Conservation (phyloP, 2,113 vertebrate genomes). For the Plestiodon gilberti region DNA sequence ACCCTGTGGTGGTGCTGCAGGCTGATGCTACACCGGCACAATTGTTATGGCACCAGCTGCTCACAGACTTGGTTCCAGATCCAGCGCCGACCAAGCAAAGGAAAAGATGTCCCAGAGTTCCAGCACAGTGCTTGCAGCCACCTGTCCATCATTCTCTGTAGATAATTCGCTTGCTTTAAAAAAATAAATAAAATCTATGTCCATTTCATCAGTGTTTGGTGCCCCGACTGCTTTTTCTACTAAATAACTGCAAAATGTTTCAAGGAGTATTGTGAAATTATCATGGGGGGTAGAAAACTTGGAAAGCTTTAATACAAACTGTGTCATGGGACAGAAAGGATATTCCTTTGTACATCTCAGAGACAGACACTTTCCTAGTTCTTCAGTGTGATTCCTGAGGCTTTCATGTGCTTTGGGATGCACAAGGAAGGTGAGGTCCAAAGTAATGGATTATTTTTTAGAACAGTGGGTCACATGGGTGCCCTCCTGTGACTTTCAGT, state of each 20-base stretch:
- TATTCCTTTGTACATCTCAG: not conserved
- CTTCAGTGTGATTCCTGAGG: not conserved
- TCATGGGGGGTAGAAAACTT: conserved; percentile 4
- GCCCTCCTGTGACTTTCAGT: not conserved
- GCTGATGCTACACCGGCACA: not conserved
- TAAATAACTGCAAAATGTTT: not conserved
- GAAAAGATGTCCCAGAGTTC: not conserved
- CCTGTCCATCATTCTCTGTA: not conserved
- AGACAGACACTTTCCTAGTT: accelerated
- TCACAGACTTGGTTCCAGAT: not conserved
- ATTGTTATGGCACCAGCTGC: not conserved
- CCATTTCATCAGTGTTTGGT: not conserved
- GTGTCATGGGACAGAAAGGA: conserved; percentile 19
- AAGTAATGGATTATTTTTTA: not conserved
- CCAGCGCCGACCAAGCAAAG: not conserved
- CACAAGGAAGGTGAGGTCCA: not conserved
- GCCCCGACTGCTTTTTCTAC: not conserved
- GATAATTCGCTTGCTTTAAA: not conserved
- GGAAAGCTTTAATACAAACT: not conserved
- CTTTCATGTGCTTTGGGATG: not conserved
- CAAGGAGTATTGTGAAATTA: not conserved
- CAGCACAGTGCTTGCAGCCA: not conserved
- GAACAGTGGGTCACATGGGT: not conserved
- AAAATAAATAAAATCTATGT: not conserved
- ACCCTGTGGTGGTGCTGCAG: not conserved